These are phyloP conservation scores for Lonchura striata DNA, from an alignment of 2,113 vertebrate species.

Conservation along the genomic window DNA sequence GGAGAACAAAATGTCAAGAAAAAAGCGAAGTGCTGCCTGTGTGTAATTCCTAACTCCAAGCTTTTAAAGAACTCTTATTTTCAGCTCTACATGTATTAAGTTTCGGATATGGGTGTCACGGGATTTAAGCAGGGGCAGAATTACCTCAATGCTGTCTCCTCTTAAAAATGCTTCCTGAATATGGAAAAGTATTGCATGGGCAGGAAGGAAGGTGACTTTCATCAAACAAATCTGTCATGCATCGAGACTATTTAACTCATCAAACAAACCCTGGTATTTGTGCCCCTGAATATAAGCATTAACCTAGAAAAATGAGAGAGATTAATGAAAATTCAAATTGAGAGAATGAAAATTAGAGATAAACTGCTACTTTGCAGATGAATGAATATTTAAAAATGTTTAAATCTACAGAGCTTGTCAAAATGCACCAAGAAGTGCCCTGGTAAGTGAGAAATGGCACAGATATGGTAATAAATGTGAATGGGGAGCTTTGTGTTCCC, in stretches of 20 bases:
- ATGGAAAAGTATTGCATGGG: constrained; percentile 42
- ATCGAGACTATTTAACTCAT: constrained; percentile 43
- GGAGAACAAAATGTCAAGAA: background rate
- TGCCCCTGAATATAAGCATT: constrained; percentile 35
- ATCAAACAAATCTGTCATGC: constrained; percentile 62
- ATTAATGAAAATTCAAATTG: constrained; percentile 55
- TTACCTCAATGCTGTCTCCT: constrained; percentile 42
- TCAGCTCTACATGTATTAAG: background rate
- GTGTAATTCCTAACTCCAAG: background rate
- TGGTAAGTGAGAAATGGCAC: constrained; percentile 40
- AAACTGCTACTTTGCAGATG: constrained; percentile 25
- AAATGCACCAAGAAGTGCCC: constrained; percentile 1
- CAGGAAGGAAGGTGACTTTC: constrained; percentile 68
- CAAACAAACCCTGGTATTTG: background rate
- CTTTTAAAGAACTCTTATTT: constrained; percentile 44
- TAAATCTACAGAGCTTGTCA: constrained; percentile 21
- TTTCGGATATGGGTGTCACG: constrained; percentile 32
- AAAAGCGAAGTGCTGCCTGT: constrained; percentile 16
- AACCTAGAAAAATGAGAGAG: constrained; percentile 20
- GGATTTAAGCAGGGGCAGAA: constrained; percentile 56
- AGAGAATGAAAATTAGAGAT: constrained; percentile 45
- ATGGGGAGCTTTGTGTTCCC: constrained; percentile 43
- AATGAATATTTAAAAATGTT: background rate
- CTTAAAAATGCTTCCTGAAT: constrained; percentile 63
- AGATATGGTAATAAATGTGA: constrained; percentile 31